Evolutionary conservation across 2,113 vertebrate species (phyloP).

Genomic region (Sciurus niger): DNA sequence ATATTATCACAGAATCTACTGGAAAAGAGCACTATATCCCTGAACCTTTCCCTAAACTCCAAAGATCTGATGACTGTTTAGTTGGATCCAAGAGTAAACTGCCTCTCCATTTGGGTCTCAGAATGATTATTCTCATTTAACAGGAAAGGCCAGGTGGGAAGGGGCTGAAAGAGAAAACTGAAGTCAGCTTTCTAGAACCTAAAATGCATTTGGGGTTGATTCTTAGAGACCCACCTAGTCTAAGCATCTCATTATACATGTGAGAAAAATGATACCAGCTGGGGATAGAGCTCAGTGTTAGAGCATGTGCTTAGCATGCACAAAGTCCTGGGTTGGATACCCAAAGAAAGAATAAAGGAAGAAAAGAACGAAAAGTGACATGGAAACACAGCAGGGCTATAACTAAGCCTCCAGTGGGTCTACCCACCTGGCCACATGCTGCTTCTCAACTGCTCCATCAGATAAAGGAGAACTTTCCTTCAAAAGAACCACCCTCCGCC

Average conservation of each 20-base stretch:
- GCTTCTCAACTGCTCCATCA: constrained; percentile 5
- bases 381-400: background rate
- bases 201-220: background rate
- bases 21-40: background rate
- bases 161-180: background rate
- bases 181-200: constrained; percentile 12
- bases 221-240: background rate
- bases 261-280: background rate
- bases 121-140: background rate
- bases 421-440: background rate
- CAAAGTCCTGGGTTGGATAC: background rate
- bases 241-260: background rate
- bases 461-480: background rate
- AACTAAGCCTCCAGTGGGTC: background rate
- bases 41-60: background rate
- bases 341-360: background rate
- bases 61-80: background rate
- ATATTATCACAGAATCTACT: background rate
- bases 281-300: background rate
- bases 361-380: background rate
- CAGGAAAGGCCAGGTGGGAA: background rate
- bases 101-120: background rate
- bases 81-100: background rate
- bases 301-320: background rate
- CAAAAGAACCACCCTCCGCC: background rate